phyloP scores from a whole-genome alignment of 2,888 invertebrate genomes.

The Rhabditoides inermis region DNA sequence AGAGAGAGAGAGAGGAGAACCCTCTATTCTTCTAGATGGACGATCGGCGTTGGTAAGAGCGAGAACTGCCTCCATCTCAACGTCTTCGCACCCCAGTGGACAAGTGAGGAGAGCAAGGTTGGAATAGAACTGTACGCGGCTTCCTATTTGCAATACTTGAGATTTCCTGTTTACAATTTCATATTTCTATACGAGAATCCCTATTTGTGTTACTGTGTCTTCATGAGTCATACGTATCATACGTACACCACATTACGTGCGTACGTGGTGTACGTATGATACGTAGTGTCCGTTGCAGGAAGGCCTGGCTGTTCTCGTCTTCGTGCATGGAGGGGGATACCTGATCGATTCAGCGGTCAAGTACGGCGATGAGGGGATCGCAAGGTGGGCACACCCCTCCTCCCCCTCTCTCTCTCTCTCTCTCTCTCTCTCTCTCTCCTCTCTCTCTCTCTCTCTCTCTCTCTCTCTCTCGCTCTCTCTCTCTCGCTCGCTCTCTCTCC shows the following conservation, averaged over 20 bases:
- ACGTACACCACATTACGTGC: too few relatives aligned
- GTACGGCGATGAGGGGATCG: slow-evolving; percentile 37
- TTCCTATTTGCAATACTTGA: too few relatives aligned
- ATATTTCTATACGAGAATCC: neutral
- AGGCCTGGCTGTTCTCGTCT: slow-evolving; percentile 31
- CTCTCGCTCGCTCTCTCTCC: too few relatives aligned
- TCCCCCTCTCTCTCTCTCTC: too few relatives aligned
- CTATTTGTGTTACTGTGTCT: neutral
- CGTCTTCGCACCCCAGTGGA: slow-evolving; percentile 39
- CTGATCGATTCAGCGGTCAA: slow-evolving; percentile 33
- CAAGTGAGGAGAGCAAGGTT: slow-evolving; percentile 6
- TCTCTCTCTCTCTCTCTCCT: too few relatives aligned
- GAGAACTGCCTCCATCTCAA: slow-evolving; percentile 46
- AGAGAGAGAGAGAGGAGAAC: too few relatives aligned
- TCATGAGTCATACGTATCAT: too few relatives aligned
- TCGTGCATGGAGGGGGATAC: slow-evolving; percentile 36
- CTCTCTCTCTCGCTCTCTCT: too few relatives aligned
- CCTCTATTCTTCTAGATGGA: slow-evolving; percentile 5
- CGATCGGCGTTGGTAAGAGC: slow-evolving; percentile 27
- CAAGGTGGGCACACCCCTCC: slow-evolving; percentile 17
- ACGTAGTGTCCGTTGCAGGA: slow-evolving; percentile 17
- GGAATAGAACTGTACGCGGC: too few relatives aligned
- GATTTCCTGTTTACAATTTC: too few relatives aligned
- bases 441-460: too few relatives aligned
- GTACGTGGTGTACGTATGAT: too few relatives aligned